phyloP scores from a whole-genome alignment of 2,888 invertebrate species.

The Strigamia maritima region DNA sequence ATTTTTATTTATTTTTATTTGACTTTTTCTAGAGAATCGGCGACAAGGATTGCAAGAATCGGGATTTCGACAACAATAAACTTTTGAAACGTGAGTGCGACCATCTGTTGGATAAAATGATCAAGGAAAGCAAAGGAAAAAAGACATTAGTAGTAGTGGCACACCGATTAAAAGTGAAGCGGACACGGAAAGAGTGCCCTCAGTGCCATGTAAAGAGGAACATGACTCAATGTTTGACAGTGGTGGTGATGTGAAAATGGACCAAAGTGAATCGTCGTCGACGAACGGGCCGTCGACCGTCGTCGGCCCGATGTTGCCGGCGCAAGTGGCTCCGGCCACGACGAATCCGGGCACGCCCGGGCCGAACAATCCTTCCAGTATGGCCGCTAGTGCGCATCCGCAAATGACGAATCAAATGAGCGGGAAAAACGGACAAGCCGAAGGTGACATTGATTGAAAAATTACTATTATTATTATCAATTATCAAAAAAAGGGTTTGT shows the following conservation, averaged over 20 bases:
- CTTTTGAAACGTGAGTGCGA: constrained; percentile 42
- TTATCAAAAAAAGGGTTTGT: background rate
- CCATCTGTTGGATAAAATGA: constrained; percentile 43
- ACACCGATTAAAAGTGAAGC: constrained; percentile 41
- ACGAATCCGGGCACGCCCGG: background rate
- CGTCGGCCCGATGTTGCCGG: background rate
- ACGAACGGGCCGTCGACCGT: constrained; percentile 37
- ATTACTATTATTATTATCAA: too few relatives aligned
- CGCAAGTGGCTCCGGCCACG: background rate
- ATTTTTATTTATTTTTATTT: background rate
- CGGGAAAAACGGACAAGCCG: constrained; percentile 30
- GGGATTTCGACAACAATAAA: constrained; percentile 39
- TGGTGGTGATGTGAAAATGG: constrained; percentile 33
- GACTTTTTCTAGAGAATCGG: background rate
- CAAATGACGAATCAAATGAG: background rate
- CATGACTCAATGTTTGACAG: constrained; percentile 29
- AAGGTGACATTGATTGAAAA: constrained; percentile 17
- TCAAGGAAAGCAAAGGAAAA: constrained; percentile 46
- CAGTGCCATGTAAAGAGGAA: constrained; percentile 35
- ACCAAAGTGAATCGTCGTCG: constrained; percentile 39
- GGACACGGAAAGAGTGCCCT: constrained; percentile 38
- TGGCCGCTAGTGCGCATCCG: background rate
- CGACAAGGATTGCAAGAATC: constrained; percentile 37
- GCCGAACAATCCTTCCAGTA: background rate
- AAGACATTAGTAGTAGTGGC: constrained; percentile 42